Base-by-base conservation (phyloP, 2,888 invertebrate species). In the Leuctra nigra region DNA sequence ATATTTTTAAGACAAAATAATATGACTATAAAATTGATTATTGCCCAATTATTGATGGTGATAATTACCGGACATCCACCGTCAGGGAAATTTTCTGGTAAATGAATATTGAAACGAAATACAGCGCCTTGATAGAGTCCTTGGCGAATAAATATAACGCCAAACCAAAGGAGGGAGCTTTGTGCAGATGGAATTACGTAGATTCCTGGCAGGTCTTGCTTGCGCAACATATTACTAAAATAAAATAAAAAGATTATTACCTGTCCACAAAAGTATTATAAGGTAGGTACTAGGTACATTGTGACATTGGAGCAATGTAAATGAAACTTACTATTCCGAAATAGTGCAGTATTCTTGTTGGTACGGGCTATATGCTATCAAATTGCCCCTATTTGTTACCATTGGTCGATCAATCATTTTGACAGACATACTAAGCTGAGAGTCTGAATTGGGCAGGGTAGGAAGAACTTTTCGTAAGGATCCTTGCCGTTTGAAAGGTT, bases 141-240 rank as follows among this genome's bases (percentile, higher is more conserved):
- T 71, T 86, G 83, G 66, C 92, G 81, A 54, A 95, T 81, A 76
- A 96, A 97, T 68, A 93, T 79, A 22, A 93, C 86, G 62, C 93
- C 93, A 77, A 86, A 89, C 93, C 93, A 94, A 60, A 85, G 68
- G 67, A 90, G 80, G 53, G 89, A 85, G 68, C 84, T 87, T 67
- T 85, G 84, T 67, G 85, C 85, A 47, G 95, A 92, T 57, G 96
- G 96, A 72, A 96, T 91, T 16, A 94, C 90, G 75, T 95, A 96
- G 58, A 95, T 81, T 52, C 95, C 94, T 66, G 86, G 85, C 63
- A 93, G 74, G 70, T 88, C 87, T 73, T 94, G 91, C 53, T 85
- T 86, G 68, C 86, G 84, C 62, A 92, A 73, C 81, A 89, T 86
- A 71, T 91, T 86, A 71, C 91, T 92, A 70, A 63, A 83, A 82